These are phyloP conservation scores for Galeruca laticollis DNA, from an alignment of 2,888 invertebrate species.

Conservation along the genomic window DNA sequence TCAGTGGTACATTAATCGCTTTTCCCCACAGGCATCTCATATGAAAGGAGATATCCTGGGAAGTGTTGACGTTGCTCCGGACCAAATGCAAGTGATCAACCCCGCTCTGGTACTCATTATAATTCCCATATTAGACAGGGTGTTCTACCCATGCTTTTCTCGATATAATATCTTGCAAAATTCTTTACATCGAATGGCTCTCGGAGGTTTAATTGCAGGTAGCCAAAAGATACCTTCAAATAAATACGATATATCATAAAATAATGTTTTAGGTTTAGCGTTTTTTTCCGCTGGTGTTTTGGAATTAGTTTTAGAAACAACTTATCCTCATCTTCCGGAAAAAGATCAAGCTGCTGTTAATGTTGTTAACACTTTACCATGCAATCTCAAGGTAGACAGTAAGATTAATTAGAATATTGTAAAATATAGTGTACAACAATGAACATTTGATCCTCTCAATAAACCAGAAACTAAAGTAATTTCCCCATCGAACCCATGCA, in stretches of 20 bases:
- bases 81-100: constrained; percentile 86
- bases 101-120: constrained; percentile 78
- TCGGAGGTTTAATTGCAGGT: constrained; percentile 76
- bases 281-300: constrained; percentile 68
- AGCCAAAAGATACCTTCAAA: constrained; percentile 12
- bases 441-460: too few relatives aligned
- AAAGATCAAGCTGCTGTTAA: constrained; percentile 69
- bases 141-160: constrained; percentile 70
- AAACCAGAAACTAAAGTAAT: too few relatives aligned
- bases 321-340: constrained; percentile 65
- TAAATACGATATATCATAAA: neutral
- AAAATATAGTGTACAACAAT: too few relatives aligned
- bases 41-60: constrained; percentile 77
- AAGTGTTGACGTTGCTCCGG: constrained; percentile 73
- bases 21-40: constrained; percentile 75
- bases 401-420: neutral
- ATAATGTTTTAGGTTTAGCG: constrained; percentile 39
- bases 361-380: constrained; percentile 75
- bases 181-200: constrained; percentile 81
- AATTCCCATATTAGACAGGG: constrained; percentile 74
- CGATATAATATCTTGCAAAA: constrained; percentile 67
- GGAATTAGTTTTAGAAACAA: constrained; percentile 70
- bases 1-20: too few relatives aligned
- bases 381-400: constrained; percentile 66
- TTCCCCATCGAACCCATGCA: too few relatives aligned